These are phyloP conservation scores for Daboia siamensis DNA, from an alignment of 2,113 vertebrate genomes.

Conservation along the genomic window DNA sequence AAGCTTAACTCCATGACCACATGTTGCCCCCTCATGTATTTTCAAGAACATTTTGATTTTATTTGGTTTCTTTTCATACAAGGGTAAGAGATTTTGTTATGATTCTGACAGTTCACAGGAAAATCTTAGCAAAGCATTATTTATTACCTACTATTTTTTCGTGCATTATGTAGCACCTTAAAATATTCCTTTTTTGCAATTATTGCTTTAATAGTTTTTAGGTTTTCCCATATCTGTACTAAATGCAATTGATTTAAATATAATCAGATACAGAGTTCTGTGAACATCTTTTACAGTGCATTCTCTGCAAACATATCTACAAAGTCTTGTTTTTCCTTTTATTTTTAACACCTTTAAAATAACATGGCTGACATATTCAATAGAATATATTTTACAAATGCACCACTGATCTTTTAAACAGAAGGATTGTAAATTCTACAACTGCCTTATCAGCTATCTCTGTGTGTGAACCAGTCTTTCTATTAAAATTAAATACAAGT, in stretches of 20 bases:
- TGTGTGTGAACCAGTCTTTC: not conserved
- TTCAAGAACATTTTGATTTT: conserved; percentile 41
- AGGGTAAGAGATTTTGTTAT: conserved; percentile 14
- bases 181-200: not conserved
- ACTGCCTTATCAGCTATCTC: conserved; percentile 16
- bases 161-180: not conserved
- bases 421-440: conserved; percentile 6
- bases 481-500: not conserved
- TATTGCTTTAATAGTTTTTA: not conserved
- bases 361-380: not conserved
- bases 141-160: not conserved
- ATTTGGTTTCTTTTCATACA: conserved; percentile 10
- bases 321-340: not conserved
- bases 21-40: conserved; percentile 28
- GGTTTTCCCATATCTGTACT: not conserved
- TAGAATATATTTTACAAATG: conserved; percentile 12
- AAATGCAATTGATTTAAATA: conserved; percentile 1
- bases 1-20: conserved; percentile 26
- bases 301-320: not conserved
- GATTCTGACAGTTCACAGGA: accelerated
- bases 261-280: accelerated
- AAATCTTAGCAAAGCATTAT: not conserved
- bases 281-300: not conserved
- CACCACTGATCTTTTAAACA: conserved; percentile 24
- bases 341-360: not conserved